phyloP scores from a whole-genome alignment of 2,797 vertebrate species.

The Otolemur crassicaudatus region DNA sequence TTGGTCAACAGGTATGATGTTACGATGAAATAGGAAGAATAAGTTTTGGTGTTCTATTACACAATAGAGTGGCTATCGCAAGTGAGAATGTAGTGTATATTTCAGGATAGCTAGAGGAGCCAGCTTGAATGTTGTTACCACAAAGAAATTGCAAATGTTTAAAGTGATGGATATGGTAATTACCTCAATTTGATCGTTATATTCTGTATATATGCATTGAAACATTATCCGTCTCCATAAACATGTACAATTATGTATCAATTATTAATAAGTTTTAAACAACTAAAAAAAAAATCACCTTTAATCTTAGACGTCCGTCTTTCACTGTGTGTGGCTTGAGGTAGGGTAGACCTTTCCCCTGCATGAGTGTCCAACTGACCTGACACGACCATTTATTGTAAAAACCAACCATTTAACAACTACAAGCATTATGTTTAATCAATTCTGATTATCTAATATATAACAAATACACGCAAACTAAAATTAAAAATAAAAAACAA shows the following conservation, averaged over 20 bases:
- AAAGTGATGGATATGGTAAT: neutral
- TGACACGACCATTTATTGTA: neutral
- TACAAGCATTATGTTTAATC: neutral
- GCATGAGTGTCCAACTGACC: neutral
- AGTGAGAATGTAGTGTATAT: neutral
- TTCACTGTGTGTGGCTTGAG: neutral
- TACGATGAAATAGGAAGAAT: neutral
- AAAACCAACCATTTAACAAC: neutral
- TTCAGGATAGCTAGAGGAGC: neutral
- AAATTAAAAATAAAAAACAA: constrained; percentile 1
- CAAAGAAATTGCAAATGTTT: neutral
- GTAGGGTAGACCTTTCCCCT: neutral
- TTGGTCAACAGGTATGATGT: neutral
- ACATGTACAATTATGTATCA: neutral
- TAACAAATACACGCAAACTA: neutral
- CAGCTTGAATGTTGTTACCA: neutral
- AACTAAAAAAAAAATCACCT: neutral
- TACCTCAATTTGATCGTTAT: neutral
- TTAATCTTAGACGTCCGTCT: neutral
- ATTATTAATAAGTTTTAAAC: neutral
- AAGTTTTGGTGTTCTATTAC: neutral
- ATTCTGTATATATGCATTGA: neutral
- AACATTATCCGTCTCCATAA: neutral
- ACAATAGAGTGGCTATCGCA: neutral
- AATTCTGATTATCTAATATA: neutral